A percentile compares a stretch with the other conserved stretches of the same genome.
These are phyloP conservation scores for Lycorma delicatula DNA, from an alignment of 1,140 invertebrate genomes.

Conservation along the genomic window DNA sequence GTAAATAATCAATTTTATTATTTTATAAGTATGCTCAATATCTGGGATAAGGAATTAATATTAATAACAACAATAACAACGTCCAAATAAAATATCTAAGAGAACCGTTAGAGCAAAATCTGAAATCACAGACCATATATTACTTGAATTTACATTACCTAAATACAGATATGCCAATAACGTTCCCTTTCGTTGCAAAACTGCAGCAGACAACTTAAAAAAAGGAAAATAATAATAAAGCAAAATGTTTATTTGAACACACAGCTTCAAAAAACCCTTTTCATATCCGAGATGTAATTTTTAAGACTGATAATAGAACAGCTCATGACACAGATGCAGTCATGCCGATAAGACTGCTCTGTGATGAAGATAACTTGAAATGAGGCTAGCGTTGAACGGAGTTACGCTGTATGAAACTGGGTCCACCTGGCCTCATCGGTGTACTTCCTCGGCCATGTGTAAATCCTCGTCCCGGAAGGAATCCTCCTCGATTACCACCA, in stretches of 20 bases:
- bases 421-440: background rate
- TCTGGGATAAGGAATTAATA: too few relatives aligned
- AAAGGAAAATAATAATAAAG: too few relatives aligned
- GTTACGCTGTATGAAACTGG: background rate
- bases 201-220: background rate
- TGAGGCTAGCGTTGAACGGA: background rate
- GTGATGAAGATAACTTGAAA: too few relatives aligned
- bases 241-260: background rate
- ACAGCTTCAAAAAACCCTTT: background rate
- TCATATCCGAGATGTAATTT: background rate
- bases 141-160: background rate
- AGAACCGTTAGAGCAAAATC: constrained; percentile 4
- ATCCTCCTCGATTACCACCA: constrained; percentile 8
- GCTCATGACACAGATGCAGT: too few relatives aligned
- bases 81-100: too few relatives aligned
- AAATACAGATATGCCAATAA: constrained; percentile 5
- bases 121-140: constrained; percentile 2
- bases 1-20: too few relatives aligned
- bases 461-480: too few relatives aligned
- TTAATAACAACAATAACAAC: too few relatives aligned
- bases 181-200: background rate
- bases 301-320: background rate
- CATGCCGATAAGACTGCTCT: too few relatives aligned
- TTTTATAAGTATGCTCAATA: too few relatives aligned
- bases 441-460: background rate